Evolutionary conservation across 2,113 vertebrate species (phyloP).

Genomic region (Benitochromis conjunctus): DNA sequence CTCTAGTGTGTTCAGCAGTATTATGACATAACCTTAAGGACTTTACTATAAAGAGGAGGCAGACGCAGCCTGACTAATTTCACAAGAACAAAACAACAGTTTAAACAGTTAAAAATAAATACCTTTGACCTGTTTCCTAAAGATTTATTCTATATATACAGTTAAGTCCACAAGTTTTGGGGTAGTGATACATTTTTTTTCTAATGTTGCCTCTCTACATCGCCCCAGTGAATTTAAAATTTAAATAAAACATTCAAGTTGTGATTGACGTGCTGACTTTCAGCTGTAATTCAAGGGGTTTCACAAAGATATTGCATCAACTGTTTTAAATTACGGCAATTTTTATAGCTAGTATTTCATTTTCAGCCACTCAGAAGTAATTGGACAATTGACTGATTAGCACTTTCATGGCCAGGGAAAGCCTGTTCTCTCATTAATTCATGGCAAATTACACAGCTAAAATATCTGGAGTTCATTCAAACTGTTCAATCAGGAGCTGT

Average conservation of each 20-base stretch:
- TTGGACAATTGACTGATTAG: neutral
- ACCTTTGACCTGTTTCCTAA: neutral
- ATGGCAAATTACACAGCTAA: neutral
- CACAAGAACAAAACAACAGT: neutral
- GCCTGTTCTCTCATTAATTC: neutral
- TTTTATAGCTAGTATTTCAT: neutral
- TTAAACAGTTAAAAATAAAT: neutral
- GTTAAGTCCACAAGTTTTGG: neutral
- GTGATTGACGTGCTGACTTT: neutral
- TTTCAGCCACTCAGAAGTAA: neutral
- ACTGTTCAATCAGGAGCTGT: neutral
- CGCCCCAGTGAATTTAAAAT: neutral
- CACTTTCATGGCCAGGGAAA: neutral
- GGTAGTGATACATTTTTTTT: neutral
- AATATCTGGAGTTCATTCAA: neutral
- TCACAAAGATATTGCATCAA: neutral
- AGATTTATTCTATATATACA: neutral
- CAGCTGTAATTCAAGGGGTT: neutral
- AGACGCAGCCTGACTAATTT: neutral
- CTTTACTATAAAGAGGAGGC: neutral
- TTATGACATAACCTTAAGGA: neutral
- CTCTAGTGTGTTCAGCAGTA: neutral
- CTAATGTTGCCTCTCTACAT: neutral
- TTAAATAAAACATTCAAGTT: neutral
- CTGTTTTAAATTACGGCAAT: neutral